Percentiles rank a stretch among this genome's conserved stretches.
These are phyloP conservation scores for Drosophila affinis DNA, from an alignment of 2,888 invertebrate species.

Conservation along the genomic window DNA sequence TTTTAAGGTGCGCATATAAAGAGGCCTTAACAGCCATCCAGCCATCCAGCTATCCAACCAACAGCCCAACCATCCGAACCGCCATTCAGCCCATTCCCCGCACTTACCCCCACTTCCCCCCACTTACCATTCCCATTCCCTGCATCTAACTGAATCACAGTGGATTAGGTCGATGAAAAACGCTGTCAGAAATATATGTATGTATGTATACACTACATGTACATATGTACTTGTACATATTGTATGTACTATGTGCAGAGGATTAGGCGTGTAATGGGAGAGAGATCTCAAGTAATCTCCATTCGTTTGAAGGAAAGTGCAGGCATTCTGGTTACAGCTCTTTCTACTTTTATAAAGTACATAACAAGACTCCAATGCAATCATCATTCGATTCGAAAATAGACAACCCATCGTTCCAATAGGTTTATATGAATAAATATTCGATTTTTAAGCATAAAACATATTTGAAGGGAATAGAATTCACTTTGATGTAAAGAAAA, in stretches of 20 bases:
- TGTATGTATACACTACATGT: too few relatives aligned
- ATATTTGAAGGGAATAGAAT: too few relatives aligned
- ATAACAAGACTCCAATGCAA: too few relatives aligned
- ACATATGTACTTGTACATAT: too few relatives aligned
- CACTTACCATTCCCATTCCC: too few relatives aligned
- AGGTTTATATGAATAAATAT: too few relatives aligned
- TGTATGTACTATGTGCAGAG: neutral
- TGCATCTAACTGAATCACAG: constrained; percentile 32
- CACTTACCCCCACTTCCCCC: constrained; percentile 21
- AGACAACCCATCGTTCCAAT: too few relatives aligned
- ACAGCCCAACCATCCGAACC: constrained; percentile 37
- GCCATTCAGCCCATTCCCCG: constrained; percentile 39
- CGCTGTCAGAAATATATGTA: constrained; percentile 21
- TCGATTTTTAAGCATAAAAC: too few relatives aligned
- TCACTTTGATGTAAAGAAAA: too few relatives aligned
- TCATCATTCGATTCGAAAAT: too few relatives aligned
- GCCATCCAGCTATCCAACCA: constrained; percentile 24
- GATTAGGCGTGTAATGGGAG: constrained; percentile 25
- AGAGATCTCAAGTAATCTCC: neutral
- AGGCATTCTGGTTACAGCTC: too few relatives aligned
- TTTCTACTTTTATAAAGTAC: too few relatives aligned
- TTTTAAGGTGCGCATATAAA: constrained; percentile 74
- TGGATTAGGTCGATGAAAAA: constrained; percentile 35
- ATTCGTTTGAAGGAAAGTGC: neutral
- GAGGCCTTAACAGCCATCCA: constrained; percentile 67